phyloP scores from a whole-genome alignment of 1,140 invertebrate species.

The fruit fly (Drosophila melanogaster) region Release_6_plus_ISO1_MT NC_004354.4:20320501-20321000 shows the following conservation, averaged over 20 bases:
- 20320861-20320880: background rate
- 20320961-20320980: background rate
- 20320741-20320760: constrained; percentile 46
- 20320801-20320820: constrained; percentile 67
- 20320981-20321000: constrained; percentile 19
- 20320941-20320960: constrained; percentile 7
- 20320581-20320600: constrained; percentile 15
- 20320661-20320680: background rate
- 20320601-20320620: constrained; percentile 26
- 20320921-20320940: background rate
- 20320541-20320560: background rate
- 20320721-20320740: constrained; percentile 37
- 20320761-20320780: constrained; percentile 40
- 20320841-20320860: background rate
- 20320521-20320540: background rate
- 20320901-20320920: background rate
- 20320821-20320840: constrained; percentile 71
- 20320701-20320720: constrained; percentile 15
- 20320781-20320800: constrained; percentile 70
- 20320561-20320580: constrained; percentile 4
- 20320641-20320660: constrained; percentile 6
- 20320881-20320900: constrained; percentile 12
- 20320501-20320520: too few species aligned
- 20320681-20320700: constrained; percentile 17
- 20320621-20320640: constrained; percentile 17